Base-by-base conservation (phyloP, 2,797 vertebrate genomes). In the Limnodromus scolopaceus region DNA sequence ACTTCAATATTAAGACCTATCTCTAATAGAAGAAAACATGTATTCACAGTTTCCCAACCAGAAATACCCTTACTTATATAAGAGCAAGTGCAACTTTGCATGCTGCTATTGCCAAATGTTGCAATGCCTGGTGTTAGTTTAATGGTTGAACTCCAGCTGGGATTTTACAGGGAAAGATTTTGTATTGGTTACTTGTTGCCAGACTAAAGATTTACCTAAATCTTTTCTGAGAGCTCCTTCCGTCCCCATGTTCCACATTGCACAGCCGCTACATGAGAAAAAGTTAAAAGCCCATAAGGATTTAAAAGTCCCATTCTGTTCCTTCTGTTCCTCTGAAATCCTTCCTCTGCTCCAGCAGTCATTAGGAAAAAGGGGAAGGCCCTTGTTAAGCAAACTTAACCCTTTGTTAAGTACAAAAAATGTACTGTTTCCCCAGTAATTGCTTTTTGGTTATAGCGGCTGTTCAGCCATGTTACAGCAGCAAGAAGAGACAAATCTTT, bases 401-500 rank as follows among this genome's bases (percentile, higher is more conserved):
- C 28, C 51, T 32, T 32, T 12, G 17, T 54, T 32, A 54, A 32
- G 7, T 30, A 54, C 17, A 32, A 32, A 54, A 54, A 30, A 13
- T 30, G 58, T 61, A 27, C 36, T 68, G 34, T 82, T 89, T 45
- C 66, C 87, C 8, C 30, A 48, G 17, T 34, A 74, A 77, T 38
- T 65, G 79, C 11, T 68, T 51, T 76, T 55, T 63, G 60, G 71
- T 49, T 43, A 63, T 12, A 82, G 53, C 54, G 68, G 48, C 36
- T 78, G 39, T 28, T 81, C 16, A 11, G 1, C 17, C 0, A 0
- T 28, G 18, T 76, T 51, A 70, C 3, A 46, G 55, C 76, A 48
- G 43, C 34, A 79, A 77, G 69, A 72, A 30, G 18, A 88, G 41
- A 51, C 14, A 8, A 27, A 53, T 7, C 27, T 76, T 10, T 20